Evolutionary conservation across 2,113 vertebrate genomes (phyloP).

Genomic region (Sardina pilchardus): DNA sequence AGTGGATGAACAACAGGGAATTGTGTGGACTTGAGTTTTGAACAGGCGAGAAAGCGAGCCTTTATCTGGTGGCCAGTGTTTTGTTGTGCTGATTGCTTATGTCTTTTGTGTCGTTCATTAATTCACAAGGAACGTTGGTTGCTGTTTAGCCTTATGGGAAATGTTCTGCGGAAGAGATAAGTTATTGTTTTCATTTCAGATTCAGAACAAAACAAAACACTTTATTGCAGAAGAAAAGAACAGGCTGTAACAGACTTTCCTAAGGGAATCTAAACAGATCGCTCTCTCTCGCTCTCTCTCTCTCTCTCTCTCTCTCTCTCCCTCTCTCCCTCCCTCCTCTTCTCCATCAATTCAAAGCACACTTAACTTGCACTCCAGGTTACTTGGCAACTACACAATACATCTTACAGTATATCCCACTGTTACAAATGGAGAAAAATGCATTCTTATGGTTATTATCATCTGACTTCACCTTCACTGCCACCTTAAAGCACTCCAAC

Average conservation of each 20-base stretch:
- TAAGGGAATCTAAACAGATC: neutral
- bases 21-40: neutral
- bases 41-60: neutral
- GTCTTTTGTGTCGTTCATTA: neutral
- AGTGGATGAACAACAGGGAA: neutral
- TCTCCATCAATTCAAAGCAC: neutral
- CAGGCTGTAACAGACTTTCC: neutral
- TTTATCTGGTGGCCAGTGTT: neutral
- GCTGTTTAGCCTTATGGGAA: neutral
- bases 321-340: no score
- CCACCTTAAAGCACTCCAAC: neutral
- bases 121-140: neutral
- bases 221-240: neutral
- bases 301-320: neutral
- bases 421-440: neutral
- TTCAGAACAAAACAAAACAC: neutral
- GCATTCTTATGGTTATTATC: neutral
- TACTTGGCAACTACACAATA: neutral
- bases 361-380: neutral
- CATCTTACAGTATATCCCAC: neutral
- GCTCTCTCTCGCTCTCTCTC: neutral
- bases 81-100: neutral
- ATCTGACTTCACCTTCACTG: neutral
- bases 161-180: neutral
- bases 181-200: slow-evolving; percentile 1